A percentile compares a stretch with the other conserved stretches of the same genome.
Conservation (phyloP, 2,113 vertebrate genomes). For the Anthoscopus minutus region DNA sequence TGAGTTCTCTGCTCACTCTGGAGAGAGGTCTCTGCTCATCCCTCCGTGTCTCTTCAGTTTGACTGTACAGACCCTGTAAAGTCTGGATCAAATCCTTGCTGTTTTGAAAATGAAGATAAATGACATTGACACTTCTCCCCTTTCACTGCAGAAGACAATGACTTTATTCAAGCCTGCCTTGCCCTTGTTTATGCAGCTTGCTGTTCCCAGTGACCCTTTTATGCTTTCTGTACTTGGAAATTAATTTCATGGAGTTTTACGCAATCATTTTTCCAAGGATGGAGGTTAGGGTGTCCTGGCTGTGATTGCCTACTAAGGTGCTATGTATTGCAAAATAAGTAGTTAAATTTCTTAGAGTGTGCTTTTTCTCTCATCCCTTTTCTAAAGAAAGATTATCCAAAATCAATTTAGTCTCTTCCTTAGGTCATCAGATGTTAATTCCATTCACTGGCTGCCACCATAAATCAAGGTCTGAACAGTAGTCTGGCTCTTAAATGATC, state of each 20-base stretch:
- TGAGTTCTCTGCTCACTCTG: not conserved
- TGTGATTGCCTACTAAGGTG: not conserved
- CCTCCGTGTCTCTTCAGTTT: not conserved
- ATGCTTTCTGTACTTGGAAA: not conserved
- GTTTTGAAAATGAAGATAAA: not conserved
- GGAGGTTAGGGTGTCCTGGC: not conserved
- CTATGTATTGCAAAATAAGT: not conserved
- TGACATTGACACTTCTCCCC: not conserved
- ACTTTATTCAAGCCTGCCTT: not conserved
- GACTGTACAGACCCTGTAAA: not conserved
- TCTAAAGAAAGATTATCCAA: not conserved
- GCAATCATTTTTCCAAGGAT: not conserved
- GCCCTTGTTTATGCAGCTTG: not conserved
- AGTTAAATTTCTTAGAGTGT: not conserved
- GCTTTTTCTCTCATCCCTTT: not conserved
- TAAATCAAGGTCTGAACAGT: slow-evolving; percentile 36
- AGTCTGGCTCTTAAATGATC: slow-evolving; percentile 37
- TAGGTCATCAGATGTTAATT: slow-evolving; percentile 39
- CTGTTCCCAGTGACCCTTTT: not conserved
- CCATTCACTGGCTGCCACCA: not conserved
- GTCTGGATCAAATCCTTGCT: not conserved
- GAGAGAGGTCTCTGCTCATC: not conserved
- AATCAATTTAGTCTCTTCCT: slow-evolving; percentile 13
- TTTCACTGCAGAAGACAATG: not conserved
- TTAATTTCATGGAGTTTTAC: not conserved